A percentile compares a stretch with the other conserved stretches of the same genome.
These are phyloP conservation scores for Ceratina australensis DNA, from an alignment of 1,140 invertebrate genomes.

Conservation along the genomic window DNA sequence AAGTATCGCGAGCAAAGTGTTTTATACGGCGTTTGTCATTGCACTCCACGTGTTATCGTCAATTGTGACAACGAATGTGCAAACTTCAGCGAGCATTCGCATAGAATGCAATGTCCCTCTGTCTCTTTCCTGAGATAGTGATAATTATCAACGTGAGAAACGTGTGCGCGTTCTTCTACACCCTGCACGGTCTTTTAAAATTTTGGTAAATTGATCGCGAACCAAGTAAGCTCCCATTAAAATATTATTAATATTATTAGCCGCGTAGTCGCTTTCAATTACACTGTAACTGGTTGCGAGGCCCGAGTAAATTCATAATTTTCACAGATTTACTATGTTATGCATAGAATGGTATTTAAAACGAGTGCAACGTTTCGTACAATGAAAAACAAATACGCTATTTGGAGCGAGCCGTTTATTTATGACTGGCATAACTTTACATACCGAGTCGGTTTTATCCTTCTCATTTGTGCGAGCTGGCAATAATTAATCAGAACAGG, in stretches of 20 bases:
- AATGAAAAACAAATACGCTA: neutral
- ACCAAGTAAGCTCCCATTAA: too few relatives aligned
- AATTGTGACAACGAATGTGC: constrained; percentile 42
- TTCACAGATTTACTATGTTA: too few relatives aligned
- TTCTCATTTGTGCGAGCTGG: neutral
- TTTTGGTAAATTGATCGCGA: neutral
- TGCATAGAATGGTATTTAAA: neutral
- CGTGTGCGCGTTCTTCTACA: neutral
- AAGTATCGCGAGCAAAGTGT: too few relatives aligned
- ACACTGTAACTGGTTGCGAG: too few relatives aligned
- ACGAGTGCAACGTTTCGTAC: neutral
- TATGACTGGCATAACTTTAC: neutral
- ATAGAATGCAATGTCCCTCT: constrained; percentile 9
- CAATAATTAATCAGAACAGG: constrained; percentile 37
- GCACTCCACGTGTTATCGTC: constrained; percentile 39
- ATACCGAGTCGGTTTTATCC: neutral
- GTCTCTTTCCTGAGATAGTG: constrained; percentile 42
- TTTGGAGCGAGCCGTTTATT: constrained; percentile 27
- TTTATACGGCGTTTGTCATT: constrained; percentile 26
- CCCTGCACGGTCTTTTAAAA: neutral
- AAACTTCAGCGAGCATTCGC: constrained; percentile 35
- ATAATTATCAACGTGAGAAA: constrained; percentile 73
- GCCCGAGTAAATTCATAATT: too few relatives aligned
- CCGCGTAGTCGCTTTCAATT: too few relatives aligned
- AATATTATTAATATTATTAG: too few relatives aligned